Evolutionary conservation across 2,797 vertebrate species (phyloP).

Genomic region (Sciaenops ocellatus): DNA sequence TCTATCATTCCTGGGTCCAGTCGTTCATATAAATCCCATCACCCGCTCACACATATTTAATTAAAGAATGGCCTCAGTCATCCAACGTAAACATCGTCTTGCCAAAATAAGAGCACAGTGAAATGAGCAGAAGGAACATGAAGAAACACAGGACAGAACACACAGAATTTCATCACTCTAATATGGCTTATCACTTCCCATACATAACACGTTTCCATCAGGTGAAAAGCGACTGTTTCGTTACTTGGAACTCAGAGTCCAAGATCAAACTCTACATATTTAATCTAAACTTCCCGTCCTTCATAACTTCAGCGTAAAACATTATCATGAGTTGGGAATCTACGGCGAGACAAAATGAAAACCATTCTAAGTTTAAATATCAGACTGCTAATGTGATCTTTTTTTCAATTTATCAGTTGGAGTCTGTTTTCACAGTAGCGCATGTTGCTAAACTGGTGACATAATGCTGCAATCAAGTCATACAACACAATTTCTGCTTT

Average conservation of each 20-base stretch:
- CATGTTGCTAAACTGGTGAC: not conserved
- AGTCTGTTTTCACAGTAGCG: not conserved
- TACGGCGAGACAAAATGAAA: not conserved
- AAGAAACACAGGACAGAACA: conserved; percentile 26
- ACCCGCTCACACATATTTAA: conserved; percentile 1
- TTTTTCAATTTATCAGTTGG: not conserved
- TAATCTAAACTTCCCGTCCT: not conserved
- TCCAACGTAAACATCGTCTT: not conserved
- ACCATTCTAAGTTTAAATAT: not conserved
- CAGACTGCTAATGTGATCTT: not conserved
- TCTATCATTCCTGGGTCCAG: not conserved
- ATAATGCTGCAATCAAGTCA: not conserved
- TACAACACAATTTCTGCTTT: not conserved
- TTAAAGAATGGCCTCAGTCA: conserved; percentile 7
- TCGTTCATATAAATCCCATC: conserved; percentile 18
- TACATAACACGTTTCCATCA: conserved; percentile 28
- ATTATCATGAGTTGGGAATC: not conserved
- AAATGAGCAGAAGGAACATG: conserved; percentile 29
- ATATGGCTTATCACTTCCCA: conserved; percentile 66
- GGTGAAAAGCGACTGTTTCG: not conserved
- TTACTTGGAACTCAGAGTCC: not conserved
- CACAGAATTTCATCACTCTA: conserved; percentile 29
- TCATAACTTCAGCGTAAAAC: not conserved
- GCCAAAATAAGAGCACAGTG: conserved; percentile 27
- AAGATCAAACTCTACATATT: not conserved